phyloP scores from a whole-genome alignment of 2,113 vertebrate genomes.

The Heterotilapia buettikoferi region DNA sequence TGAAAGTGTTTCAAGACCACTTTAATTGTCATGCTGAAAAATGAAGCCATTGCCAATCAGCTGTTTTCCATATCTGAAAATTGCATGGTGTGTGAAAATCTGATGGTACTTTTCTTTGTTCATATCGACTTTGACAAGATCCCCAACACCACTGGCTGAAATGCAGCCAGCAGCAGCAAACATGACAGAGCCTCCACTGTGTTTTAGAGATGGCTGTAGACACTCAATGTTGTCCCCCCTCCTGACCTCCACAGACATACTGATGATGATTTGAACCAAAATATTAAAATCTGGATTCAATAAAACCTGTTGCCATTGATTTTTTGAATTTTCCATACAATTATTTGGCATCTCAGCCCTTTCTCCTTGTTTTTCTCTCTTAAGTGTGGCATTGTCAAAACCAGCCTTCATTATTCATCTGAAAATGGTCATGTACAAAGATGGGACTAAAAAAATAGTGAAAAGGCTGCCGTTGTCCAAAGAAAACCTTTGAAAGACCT shows the following conservation, averaged over 20 bases:
- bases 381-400: background rate
- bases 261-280: background rate
- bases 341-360: rapidly evolving
- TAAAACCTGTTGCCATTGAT: background rate
- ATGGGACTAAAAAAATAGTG: background rate
- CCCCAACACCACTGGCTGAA: background rate
- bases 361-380: background rate
- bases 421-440: background rate
- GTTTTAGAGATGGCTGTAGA: background rate
- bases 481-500: background rate
- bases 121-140: background rate
- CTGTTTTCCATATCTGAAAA: background rate
- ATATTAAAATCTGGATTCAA: background rate
- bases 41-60: background rate
- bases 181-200: background rate
- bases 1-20: background rate
- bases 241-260: background rate
- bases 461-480: background rate
- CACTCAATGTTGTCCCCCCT: background rate
- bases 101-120: background rate
- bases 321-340: background rate
- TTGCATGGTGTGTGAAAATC: background rate
- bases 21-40: background rate
- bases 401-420: background rate
- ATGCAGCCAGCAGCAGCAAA: background rate